Percentiles rank a stretch among this genome's conserved stretches.
phyloP scores from a whole-genome alignment of 1,140 invertebrate species.

The fruit fly (Drosophila melanogaster) region DNA sequence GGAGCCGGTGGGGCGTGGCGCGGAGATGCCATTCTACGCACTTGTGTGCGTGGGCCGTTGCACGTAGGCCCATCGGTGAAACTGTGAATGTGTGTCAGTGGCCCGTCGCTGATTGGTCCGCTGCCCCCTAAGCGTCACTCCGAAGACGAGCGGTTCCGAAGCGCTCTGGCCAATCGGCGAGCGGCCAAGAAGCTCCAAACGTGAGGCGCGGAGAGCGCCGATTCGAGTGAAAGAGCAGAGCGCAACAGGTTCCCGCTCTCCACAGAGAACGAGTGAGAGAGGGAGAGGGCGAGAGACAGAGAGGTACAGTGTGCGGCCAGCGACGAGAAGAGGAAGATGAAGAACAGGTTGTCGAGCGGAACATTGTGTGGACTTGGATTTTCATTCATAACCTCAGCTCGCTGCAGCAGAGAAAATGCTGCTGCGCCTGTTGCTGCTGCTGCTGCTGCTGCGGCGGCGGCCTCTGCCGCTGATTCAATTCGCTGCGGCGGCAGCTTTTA shows the following conservation, averaged over 20 bases:
- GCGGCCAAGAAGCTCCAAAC: background rate
- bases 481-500: conserved; percentile 51
- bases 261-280: background rate
- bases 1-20: no score
- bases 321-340: background rate
- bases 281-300: background rate
- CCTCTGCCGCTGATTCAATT: conserved; percentile 53
- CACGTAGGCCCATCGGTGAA: background rate
- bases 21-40: no score
- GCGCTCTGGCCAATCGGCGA: conserved; percentile 4
- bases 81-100: background rate
- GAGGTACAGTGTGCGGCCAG: background rate
- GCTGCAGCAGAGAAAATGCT: conserved; percentile 11
- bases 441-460: background rate
- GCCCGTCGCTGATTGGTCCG: conserved; percentile 3
- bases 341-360: conserved; percentile 26
- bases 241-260: conserved; percentile 32
- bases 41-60: background rate
- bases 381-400: conserved; percentile 47
- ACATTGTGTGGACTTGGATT: conserved; percentile 3
- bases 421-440: background rate
- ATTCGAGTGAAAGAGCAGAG: conserved; percentile 22
- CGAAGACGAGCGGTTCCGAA: conserved; percentile 27
- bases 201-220: conserved; percentile 9
- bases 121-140: conserved; percentile 4